phyloP scores from a whole-genome alignment of 2,797 vertebrate species.

The Darevskia mixta region DNA sequence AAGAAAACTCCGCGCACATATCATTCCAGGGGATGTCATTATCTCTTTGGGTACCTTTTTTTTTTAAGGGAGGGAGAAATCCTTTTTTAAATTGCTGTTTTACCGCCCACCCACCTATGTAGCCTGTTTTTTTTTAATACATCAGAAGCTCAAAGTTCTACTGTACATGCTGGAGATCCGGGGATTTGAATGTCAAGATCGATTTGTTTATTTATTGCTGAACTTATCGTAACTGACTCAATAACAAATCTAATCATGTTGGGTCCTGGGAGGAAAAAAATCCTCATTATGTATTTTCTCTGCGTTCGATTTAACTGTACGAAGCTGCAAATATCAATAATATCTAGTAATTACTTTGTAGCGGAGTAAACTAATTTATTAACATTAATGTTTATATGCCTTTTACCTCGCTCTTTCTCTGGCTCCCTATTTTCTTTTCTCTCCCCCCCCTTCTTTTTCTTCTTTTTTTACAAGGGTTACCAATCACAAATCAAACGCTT shows the following conservation, averaged over 20 bases:
- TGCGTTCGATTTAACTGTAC: conserved; percentile 73
- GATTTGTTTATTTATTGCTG: conserved; percentile 86
- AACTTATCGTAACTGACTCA: conserved; percentile 80
- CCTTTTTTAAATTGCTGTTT: background rate
- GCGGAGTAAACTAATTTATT: conserved; percentile 84
- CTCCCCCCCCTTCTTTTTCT: background rate
- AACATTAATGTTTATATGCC: conserved; percentile 81
- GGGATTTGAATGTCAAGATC: conserved; percentile 83
- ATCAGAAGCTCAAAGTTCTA: conserved; percentile 72
- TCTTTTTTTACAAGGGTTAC: conserved; percentile 74
- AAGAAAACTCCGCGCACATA: conserved; percentile 35
- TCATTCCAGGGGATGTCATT: background rate
- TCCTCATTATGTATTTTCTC: conserved; percentile 79
- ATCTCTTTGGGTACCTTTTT: conserved; percentile 32
- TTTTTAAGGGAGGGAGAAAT: background rate
- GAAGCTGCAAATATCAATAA: conserved; percentile 81
- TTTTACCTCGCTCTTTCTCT: conserved; percentile 33
- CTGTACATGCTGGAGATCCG: conserved; percentile 79
- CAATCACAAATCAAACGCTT: conserved; percentile 80
- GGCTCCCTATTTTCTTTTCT: background rate
- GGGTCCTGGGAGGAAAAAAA: conserved; percentile 70
- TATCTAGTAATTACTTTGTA: conserved; percentile 81
- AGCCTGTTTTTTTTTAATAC: background rate
- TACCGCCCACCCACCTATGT: too few relatives aligned
- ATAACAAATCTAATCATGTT: conserved; percentile 84